phyloP scores from a whole-genome alignment of 2,888 invertebrate species.

The Deilephila elpenor region DNA sequence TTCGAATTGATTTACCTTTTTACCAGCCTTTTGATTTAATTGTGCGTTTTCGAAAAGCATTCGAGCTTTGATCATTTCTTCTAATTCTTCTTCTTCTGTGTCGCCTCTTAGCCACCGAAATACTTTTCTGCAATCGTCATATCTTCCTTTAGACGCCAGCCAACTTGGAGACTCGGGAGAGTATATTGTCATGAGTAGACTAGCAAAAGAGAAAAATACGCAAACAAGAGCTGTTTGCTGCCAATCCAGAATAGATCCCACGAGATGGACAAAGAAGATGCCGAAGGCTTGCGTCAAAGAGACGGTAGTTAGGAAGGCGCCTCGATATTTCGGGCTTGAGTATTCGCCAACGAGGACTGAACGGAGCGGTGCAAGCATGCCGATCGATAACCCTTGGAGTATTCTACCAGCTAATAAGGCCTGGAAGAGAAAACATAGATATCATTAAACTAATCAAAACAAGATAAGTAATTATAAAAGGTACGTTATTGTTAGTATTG shows the following conservation, averaged over 20 bases:
- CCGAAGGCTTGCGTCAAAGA: conserved; percentile 84
- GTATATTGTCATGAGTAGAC: conserved; percentile 67
- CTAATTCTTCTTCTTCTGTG: conserved; percentile 66
- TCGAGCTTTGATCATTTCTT: conserved; percentile 63
- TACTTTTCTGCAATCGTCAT: conserved; percentile 79
- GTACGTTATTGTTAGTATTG: too few relatives aligned
- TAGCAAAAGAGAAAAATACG: conserved; percentile 70
- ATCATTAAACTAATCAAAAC: too few relatives aligned
- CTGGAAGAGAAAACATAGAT: conserved; percentile 47
- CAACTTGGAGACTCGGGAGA: conserved; percentile 87
- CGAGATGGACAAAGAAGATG: conserved; percentile 83
- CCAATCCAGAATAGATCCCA: conserved; percentile 85
- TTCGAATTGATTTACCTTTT: conserved; percentile 41
- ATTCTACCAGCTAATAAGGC: conserved; percentile 58
- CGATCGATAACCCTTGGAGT: conserved; percentile 75
- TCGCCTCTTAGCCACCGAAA: conserved; percentile 84
- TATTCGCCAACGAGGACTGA: conserved; percentile 83
- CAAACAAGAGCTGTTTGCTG: conserved; percentile 78
- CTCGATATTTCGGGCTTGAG: conserved; percentile 83
- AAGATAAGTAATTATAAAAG: too few relatives aligned
- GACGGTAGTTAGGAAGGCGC: conserved; percentile 83
- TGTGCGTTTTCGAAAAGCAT: conserved; percentile 53
- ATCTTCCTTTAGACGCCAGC: conserved; percentile 80
- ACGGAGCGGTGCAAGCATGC: conserved; percentile 75
- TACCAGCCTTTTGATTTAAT: conserved; percentile 41